These are phyloP conservation scores for Porites lobata DNA, from an alignment of 92 coral and sea anemone species.

Conservation along the genomic window DNA sequence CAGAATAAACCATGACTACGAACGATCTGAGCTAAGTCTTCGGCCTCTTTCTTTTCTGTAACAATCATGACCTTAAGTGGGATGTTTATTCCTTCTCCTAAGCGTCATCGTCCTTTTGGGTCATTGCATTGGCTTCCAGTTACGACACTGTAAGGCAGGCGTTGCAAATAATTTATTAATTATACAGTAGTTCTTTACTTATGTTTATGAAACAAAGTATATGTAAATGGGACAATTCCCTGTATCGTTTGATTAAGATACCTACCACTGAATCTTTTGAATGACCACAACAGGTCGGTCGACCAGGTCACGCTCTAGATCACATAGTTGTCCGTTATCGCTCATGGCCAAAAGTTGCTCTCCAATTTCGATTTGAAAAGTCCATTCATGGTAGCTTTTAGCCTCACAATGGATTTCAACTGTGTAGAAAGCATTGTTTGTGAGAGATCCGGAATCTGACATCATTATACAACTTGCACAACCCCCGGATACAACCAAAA, in stretches of 20 bases:
- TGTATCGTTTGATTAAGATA: not conserved
- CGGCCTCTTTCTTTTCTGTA: constrained; percentile 2
- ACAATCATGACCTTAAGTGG: constrained; percentile 8
- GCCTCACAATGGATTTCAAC: constrained; percentile 18
- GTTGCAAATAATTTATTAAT: not conserved
- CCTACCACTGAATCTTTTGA: constrained; percentile 14
- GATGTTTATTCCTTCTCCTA: constrained; percentile 11
- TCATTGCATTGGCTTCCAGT: constrained; percentile 30
- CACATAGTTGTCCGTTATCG: constrained; percentile 50
- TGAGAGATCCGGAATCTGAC: constrained; percentile 3
- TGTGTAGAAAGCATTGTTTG: not conserved
- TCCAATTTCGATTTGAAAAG: constrained; percentile 35
- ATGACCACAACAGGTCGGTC: constrained; percentile 35
- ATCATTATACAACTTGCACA: constrained; percentile 13
- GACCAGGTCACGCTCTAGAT: constrained; percentile 38
- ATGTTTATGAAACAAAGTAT: constrained; percentile 7
- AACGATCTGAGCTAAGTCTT: not conserved
- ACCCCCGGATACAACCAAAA: not conserved
- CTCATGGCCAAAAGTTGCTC: constrained; percentile 40
- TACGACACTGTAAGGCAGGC: constrained; percentile 10
- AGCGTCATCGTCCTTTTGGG: constrained; percentile 14
- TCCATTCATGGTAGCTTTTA: constrained; percentile 28
- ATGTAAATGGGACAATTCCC: constrained; percentile 1
- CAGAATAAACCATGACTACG: not conserved
- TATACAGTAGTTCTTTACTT: not conserved